Conservation (phyloP, 2,113 vertebrate species). For the Toxostoma redivivum region DNA sequence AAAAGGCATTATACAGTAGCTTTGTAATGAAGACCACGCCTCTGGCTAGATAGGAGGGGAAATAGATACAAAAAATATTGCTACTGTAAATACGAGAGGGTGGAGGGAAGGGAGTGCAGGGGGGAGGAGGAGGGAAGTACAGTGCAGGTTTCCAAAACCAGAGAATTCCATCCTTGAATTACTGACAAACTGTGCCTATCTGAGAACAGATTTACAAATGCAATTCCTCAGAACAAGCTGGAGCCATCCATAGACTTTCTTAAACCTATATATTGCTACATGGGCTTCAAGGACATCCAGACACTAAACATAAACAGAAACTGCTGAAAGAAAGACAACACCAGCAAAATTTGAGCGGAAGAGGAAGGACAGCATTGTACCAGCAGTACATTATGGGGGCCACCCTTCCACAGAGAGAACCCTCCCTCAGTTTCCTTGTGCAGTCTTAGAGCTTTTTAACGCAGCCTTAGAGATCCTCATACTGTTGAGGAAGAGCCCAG, state of each 20-base stretch:
- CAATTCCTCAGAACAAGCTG: neutral
- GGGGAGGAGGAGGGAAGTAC: neutral
- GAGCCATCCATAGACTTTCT: neutral
- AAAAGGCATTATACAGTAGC: neutral
- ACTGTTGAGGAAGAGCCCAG: neutral
- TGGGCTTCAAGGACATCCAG: neutral
- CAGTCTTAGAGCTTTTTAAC: neutral
- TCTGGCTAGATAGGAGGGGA: neutral
- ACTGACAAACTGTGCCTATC: neutral
- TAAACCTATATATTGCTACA: neutral
- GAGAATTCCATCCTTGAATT: neutral
- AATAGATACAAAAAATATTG: neutral
- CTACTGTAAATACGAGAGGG: neutral
- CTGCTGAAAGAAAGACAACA: neutral
- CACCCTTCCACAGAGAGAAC: neutral
- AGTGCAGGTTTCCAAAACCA: neutral
- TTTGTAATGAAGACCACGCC: neutral
- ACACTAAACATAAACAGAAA: neutral
- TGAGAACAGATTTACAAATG: neutral
- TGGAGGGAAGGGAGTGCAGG: fast-evolving
- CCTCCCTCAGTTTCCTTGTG: neutral
- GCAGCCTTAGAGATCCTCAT: fast-evolving
- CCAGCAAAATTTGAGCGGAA: neutral
- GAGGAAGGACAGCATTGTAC: neutral
- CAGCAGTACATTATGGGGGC: neutral